phyloP scores from a whole-genome alignment of 2,113 vertebrate species.

The Catharus bicknelli region DNA sequence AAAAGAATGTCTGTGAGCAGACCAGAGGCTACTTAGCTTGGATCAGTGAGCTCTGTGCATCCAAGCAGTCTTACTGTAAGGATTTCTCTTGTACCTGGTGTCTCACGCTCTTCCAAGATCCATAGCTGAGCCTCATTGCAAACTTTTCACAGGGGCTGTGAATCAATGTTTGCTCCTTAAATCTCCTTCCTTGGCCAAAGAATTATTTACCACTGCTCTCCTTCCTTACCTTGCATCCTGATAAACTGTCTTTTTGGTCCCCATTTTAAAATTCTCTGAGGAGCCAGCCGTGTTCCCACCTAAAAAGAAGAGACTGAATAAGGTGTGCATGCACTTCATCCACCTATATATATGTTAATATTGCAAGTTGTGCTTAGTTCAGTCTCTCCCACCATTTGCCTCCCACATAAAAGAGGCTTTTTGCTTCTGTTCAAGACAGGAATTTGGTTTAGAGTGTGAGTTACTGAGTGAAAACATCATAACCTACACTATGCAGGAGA shows the following conservation, averaged over 20 bases:
- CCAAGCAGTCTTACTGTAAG: neutral
- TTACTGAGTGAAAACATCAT: neutral
- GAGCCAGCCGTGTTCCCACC: neutral
- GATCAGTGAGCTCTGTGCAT: neutral
- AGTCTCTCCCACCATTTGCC: neutral
- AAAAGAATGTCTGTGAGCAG: neutral
- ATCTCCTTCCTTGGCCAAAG: neutral
- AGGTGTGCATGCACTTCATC: neutral
- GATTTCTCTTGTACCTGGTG: neutral
- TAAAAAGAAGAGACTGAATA: neutral
- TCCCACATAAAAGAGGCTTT: neutral
- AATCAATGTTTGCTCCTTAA: neutral
- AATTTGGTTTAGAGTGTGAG: neutral
- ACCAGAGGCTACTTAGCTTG: neutral
- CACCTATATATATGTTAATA: neutral
- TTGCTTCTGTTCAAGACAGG: neutral
- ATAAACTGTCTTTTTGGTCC: neutral
- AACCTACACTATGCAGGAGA: neutral
- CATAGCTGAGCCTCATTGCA: neutral
- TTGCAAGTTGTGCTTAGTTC: neutral
- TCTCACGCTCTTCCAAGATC: neutral
- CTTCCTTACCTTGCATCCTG: neutral
- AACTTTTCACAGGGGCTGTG: neutral
- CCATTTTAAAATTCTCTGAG: neutral
- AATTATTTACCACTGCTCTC: neutral